These are phyloP conservation scores for Leucoraja ocellata DNA, from an alignment of 2,797 vertebrate genomes.

Conservation along the genomic window DNA sequence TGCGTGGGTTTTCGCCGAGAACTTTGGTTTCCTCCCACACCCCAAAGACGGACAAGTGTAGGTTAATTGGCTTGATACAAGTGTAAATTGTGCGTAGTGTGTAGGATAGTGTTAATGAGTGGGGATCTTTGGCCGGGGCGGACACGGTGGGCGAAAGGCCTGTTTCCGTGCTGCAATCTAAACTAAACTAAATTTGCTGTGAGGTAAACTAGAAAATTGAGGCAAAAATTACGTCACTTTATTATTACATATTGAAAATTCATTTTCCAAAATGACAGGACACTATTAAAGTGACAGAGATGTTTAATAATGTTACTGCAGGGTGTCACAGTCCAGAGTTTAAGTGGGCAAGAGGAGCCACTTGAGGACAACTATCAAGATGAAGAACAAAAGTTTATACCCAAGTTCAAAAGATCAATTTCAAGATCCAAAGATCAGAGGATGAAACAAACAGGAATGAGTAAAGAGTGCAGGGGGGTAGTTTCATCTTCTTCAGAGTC, in stretches of 20 bases:
- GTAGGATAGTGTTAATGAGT: too few relatives aligned
- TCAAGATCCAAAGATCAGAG: not conserved
- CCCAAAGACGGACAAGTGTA: too few relatives aligned
- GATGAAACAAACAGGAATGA: not conserved
- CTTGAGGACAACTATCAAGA: not conserved
- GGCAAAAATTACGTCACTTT: not conserved
- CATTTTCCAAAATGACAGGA: not conserved
- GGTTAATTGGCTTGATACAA: too few relatives aligned
- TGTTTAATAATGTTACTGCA: slow-evolving; percentile 3
- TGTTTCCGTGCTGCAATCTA: too few relatives aligned
- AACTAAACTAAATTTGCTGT: not conserved
- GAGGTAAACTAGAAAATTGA: not conserved
- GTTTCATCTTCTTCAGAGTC: slow-evolving; percentile 28
- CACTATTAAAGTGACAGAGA: not conserved
- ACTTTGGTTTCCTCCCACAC: too few relatives aligned
- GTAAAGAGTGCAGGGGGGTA: not conserved
- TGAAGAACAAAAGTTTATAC: not conserved
- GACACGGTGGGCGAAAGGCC: too few relatives aligned
- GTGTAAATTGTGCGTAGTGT: too few relatives aligned
- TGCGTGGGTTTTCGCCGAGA: too few relatives aligned
- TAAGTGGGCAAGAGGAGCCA: slow-evolving; percentile 9
- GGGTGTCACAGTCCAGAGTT: not conserved
- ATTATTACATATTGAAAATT: not conserved
- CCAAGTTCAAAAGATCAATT: slow-evolving; percentile 1
- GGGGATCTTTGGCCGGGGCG: too few relatives aligned